Evolutionary conservation across 2,888 invertebrate genomes (phyloP).

Genomic region (Acrocera orbiculus): DNA sequence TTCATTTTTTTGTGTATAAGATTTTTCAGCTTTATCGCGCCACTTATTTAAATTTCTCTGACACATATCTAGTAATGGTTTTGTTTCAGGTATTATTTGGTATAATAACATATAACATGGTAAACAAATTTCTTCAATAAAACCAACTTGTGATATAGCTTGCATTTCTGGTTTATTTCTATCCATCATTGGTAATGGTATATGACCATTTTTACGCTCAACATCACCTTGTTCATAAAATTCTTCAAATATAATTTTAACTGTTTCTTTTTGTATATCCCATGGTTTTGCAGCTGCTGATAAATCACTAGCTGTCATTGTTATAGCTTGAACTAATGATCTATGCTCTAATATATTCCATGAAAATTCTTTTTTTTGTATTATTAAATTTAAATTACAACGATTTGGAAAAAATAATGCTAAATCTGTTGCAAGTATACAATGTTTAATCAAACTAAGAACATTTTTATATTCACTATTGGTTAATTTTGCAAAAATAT

Average conservation of each 20-base stretch:
- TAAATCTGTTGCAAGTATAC: conserved; percentile 70
- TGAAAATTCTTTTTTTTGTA: conserved; percentile 38
- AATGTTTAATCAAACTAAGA: conserved; percentile 55
- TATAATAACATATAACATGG: conserved; percentile 59
- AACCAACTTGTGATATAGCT: conserved; percentile 61
- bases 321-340: conserved; percentile 50
- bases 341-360: conserved; percentile 51
- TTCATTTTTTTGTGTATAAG: too few relatives aligned
- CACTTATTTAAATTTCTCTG: conserved; percentile 42
- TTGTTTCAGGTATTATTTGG: conserved; percentile 49
- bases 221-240: conserved; percentile 66
- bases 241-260: conserved; percentile 64
- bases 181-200: conserved; percentile 70
- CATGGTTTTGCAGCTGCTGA: conserved; percentile 74
- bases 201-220: conserved; percentile 45
- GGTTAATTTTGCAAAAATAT: conserved; percentile 58
- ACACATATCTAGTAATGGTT: conserved; percentile 51
- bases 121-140: conserved; percentile 60
- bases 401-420: conserved; percentile 66
- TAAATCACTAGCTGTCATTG: conserved; percentile 71
- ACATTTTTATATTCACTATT: conserved; percentile 61
- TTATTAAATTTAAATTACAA: conserved; percentile 38
- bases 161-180: conserved; percentile 53
- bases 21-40: too few relatives aligned
- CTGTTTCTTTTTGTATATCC: conserved; percentile 62